phyloP scores from a whole-genome alignment of 1,140 invertebrate genomes.

The Trachelipus rathkii region DNA sequence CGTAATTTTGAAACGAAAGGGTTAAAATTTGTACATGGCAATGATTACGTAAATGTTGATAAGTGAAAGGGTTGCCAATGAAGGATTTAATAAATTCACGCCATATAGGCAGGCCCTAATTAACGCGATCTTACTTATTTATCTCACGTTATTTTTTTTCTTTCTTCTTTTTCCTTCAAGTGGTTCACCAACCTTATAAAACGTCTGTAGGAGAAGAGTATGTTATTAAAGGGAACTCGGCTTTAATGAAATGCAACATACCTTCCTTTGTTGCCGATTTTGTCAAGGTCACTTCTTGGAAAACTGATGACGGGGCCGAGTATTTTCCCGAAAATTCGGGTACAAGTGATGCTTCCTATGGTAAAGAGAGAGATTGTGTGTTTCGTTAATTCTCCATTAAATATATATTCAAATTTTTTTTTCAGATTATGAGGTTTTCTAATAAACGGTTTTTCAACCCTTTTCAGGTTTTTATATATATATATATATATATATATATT shows the following conservation, averaged over 20 bases:
- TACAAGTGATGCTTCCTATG: background rate
- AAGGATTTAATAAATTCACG: too few species aligned
- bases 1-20: too few species aligned
- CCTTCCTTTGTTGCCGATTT: constrained; percentile 83
- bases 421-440: too few species aligned
- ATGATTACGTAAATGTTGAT: too few species aligned
- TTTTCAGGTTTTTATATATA: too few species aligned
- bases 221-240: constrained; percentile 78
- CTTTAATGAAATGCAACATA: constrained; percentile 81
- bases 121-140: too few species aligned
- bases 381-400: constrained; percentile 3
- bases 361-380: background rate
- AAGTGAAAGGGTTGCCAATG: too few species aligned
- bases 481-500: too few species aligned
- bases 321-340: background rate
- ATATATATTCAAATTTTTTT: background rate
- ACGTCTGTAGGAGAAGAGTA: constrained; percentile 58
- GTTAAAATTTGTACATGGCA: too few species aligned
- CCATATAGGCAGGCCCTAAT: too few species aligned
- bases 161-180: constrained; percentile 26
- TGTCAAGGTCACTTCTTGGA: constrained; percentile 80
- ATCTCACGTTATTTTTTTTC: too few species aligned
- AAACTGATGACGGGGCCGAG: constrained; percentile 41
- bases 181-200: constrained; percentile 48
- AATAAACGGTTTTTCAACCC: too few species aligned